phyloP scores from a whole-genome alignment of 37 sponge, comb jelly and placozoan genomes.

The Diacarnus erythraeanus region DNA sequence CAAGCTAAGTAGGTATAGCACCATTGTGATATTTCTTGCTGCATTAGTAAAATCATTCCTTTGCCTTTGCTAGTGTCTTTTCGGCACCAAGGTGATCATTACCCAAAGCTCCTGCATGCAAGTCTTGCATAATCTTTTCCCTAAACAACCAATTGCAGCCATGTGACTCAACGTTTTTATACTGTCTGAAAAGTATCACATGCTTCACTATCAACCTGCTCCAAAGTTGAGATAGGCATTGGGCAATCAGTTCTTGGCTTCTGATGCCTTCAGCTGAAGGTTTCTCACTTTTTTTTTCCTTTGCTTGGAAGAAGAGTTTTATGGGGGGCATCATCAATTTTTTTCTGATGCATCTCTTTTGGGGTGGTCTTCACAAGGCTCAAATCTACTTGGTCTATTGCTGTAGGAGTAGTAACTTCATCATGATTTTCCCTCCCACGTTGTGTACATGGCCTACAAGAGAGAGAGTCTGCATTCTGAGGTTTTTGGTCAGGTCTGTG shows the following conservation, averaged over 20 bases:
- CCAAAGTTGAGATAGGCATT: conserved; percentile 21
- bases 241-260: conserved; percentile 3
- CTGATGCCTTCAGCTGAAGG: conserved; percentile 14
- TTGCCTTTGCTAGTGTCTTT: conserved; percentile 29
- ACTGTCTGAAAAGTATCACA: conserved; percentile 12
- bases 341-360: conserved; percentile 8
- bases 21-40: conserved; percentile 23
- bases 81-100: conserved; percentile 17
- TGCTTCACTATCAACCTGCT: conserved; percentile 20
- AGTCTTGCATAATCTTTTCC: background rate
- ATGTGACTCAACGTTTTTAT: background rate
- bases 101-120: conserved; percentile 15
- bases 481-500: conserved; percentile 1
- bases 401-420: background rate
- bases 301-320: too few relatives aligned
- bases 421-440: conserved; percentile 8
- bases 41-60: conserved; percentile 36
- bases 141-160: conserved; percentile 25
- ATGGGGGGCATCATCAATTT: conserved; percentile 10
- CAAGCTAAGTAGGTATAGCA: conserved; percentile 31
- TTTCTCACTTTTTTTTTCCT: background rate
- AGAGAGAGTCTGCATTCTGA: conserved; percentile 18
- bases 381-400: background rate
- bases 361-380: background rate
- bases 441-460: conserved; percentile 14